A percentile compares a stretch with the other conserved stretches of the same genome.
These are phyloP conservation scores for Neoseiulus cucumeris DNA, from an alignment of 1,140 invertebrate genomes.

Conservation along the genomic window DNA sequence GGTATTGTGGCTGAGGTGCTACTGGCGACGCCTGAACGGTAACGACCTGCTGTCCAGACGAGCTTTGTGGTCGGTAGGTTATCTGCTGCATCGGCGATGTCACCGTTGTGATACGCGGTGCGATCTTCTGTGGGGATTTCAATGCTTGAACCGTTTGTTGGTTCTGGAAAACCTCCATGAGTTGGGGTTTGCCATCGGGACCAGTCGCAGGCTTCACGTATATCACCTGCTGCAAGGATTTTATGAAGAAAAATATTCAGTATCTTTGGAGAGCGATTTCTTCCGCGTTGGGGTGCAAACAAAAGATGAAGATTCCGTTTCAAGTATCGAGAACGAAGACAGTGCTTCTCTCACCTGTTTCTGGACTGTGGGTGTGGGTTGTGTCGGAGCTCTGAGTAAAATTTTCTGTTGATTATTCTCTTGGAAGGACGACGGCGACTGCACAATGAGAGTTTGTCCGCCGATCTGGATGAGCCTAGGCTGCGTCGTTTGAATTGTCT, in stretches of 20 bases:
- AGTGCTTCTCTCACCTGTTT: too few species aligned
- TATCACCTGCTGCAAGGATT: background rate
- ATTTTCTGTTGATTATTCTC: conserved; percentile 1
- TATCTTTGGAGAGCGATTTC: background rate
- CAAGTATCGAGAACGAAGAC: too few species aligned
- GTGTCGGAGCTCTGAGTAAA: background rate
- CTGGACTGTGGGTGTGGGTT: background rate
- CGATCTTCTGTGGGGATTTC: background rate
- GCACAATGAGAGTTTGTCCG: background rate
- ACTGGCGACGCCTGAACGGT: background rate
- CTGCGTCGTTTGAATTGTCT: background rate
- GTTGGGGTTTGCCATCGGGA: conserved; percentile 4
- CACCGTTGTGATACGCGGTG: background rate
- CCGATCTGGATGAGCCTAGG: background rate
- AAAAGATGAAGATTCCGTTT: too few species aligned
- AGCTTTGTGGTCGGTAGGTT: background rate
- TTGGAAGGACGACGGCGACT: background rate
- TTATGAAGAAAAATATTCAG: background rate
- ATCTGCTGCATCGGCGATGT: background rate
- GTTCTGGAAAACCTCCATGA: conserved; percentile 6
- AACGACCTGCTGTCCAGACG: background rate
- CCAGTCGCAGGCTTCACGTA: conserved; percentile 1
- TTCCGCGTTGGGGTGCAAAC: too few species aligned
- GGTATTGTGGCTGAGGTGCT: background rate
- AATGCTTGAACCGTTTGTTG: background rate